These are phyloP conservation scores for Thera britannica DNA, from an alignment of 2,888 invertebrate genomes.

Conservation along the genomic window DNA sequence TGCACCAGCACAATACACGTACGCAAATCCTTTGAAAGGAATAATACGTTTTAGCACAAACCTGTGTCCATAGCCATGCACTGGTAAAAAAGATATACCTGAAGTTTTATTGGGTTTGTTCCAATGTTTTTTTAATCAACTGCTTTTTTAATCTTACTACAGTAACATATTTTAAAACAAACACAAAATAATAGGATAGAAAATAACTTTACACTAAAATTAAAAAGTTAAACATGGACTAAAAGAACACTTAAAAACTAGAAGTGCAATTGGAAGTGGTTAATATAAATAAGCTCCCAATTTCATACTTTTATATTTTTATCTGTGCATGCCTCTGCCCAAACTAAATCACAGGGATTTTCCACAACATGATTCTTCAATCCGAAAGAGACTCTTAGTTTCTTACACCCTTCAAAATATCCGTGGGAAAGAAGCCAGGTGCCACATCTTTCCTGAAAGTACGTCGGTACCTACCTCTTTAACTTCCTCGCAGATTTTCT, in stretches of 20 bases:
- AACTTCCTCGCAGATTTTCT: conserved; percentile 58
- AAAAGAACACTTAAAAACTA: not conserved
- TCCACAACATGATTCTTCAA: conserved; percentile 54
- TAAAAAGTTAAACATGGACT: too few relatives aligned
- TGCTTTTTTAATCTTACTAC: too few relatives aligned
- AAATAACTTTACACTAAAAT: too few relatives aligned
- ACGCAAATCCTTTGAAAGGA: not conserved
- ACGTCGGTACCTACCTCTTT: conserved; percentile 47
- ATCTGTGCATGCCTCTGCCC: not conserved
- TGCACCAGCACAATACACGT: not conserved
- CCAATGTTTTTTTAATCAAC: too few relatives aligned
- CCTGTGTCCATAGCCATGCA: not conserved
- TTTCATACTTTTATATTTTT: too few relatives aligned
- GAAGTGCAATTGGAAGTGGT: too few relatives aligned
- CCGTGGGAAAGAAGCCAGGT: conserved; percentile 59
- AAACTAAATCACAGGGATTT: conserved; percentile 18
- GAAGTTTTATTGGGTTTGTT: too few relatives aligned
- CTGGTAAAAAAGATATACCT: not conserved
- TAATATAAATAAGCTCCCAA: too few relatives aligned
- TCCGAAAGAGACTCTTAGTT: conserved; percentile 55
- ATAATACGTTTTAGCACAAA: not conserved
- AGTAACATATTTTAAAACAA: too few relatives aligned
- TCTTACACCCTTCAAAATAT: conserved; percentile 47
- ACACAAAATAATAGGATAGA: too few relatives aligned
- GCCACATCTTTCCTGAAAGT: conserved; percentile 36